Base-by-base conservation (phyloP, 2,113 vertebrate genomes). In the Periophthalmus modestus region DNA sequence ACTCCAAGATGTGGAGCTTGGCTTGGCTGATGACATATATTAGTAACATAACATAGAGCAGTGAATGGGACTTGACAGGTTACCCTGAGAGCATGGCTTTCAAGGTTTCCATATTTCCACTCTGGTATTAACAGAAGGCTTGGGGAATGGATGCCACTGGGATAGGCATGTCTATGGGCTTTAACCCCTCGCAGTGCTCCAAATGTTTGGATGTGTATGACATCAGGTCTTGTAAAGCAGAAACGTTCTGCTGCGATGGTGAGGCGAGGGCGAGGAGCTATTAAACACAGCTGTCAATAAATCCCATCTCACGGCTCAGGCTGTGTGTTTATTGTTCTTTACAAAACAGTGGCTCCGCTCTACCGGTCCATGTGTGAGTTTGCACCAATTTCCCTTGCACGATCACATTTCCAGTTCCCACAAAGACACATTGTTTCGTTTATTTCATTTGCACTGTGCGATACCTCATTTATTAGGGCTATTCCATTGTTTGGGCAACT, bases 41-140 rank as follows among this genome's bases (percentile, higher is more conserved):
- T 92, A 90, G 92, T 75, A 93, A 87, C 88, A 88, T 88, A 91
- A 91, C 86, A 87, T 81, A 85, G 85, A 90, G 62, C 87, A 90
- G 88, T 79, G 84, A 91, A 93, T 92, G 88, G 86, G 80, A 90
- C 87, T 82, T 93, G 93, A 94, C 93, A 93, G 90, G 86, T 84
- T 90, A 83, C 85, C 88, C 91, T 87, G 81, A 88, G 89, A 90
- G 87, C 85, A 62, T 59, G 80, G 87, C 85, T 91, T 89, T 92
- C 91, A 93, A 91, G 92, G 88, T 92, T 91, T 92, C 87, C 87
- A 88, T 88, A 89, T 91, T 92, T 91, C 89, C 90, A 89, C 86
- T 89, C 87, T 66, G 84, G 83, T 84, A 82, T 88, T 87, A 89
- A 80, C 73, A 77, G 78, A 78, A 80, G 67, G 74, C 33, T 36